phyloP scores from a whole-genome alignment of 2,113 vertebrate species.

The Ceyx cyanopectus region DNA sequence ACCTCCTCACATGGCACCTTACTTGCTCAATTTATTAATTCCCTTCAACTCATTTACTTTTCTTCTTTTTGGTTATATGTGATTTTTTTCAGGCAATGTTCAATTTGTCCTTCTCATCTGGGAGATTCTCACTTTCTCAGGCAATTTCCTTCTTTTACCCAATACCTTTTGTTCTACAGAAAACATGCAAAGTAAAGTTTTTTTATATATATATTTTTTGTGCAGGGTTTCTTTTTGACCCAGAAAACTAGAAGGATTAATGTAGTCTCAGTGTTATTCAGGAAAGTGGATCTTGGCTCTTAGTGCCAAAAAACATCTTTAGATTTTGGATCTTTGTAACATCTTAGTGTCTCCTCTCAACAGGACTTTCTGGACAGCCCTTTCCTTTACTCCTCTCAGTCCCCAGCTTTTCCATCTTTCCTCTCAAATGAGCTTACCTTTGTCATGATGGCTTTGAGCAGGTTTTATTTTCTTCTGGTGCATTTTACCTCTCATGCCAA shows the following conservation, averaged over 20 bases:
- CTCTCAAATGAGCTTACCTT: background rate
- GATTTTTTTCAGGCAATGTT: background rate
- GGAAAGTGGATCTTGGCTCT: background rate
- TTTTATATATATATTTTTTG: background rate
- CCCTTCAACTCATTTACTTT: background rate
- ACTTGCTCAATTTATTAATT: slow-evolving; percentile 4
- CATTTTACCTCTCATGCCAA: background rate
- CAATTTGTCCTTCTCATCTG: background rate
- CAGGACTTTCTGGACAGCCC: background rate
- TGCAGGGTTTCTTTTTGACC: background rate
- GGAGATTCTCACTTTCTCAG: background rate
- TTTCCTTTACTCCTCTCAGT: background rate
- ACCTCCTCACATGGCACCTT: background rate
- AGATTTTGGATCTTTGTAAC: background rate
- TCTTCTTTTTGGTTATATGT: background rate
- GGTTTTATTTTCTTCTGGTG: background rate
- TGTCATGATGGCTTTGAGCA: background rate
- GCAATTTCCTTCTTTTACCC: background rate
- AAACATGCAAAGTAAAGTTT: background rate
- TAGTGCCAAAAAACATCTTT: background rate
- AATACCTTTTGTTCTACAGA: background rate
- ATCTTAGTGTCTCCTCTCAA: background rate
- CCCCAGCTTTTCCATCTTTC: background rate
- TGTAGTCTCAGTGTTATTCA: background rate
- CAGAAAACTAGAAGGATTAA: background rate